Evolutionary conservation across 1,140 invertebrate genomes (phyloP).

Genomic region (Cherax destructor): DNA sequence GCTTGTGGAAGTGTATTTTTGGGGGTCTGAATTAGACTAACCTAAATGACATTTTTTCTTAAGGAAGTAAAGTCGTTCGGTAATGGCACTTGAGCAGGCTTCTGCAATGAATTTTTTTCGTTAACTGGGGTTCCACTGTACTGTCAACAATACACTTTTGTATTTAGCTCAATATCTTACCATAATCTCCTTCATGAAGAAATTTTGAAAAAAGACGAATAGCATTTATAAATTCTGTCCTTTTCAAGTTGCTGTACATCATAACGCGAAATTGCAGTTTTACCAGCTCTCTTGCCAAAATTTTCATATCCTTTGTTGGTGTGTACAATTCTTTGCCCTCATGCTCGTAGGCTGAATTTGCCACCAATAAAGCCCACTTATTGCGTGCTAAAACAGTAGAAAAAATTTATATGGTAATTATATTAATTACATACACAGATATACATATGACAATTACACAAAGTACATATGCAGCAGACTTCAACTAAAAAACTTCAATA

Average conservation of each 20-base stretch:
- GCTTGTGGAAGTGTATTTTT: no score
- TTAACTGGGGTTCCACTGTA: no score
- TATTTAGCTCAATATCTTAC: not conserved
- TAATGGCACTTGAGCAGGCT: no score
- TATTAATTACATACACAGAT: no score
- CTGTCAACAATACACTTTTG: no score
- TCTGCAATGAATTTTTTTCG: no score
- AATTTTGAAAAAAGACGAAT: not conserved
- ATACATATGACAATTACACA: no score
- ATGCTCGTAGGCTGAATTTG: conserved; percentile 10
- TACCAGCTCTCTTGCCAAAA: not conserved
- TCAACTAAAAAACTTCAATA: no score
- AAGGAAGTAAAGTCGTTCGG: no score
- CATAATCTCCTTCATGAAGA: conserved; percentile 33
- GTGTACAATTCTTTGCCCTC: not conserved
- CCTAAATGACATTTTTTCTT: no score
- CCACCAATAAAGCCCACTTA: conserved; percentile 26
- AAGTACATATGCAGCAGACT: no score
- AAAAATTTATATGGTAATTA: not conserved
- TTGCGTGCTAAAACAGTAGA: conserved; percentile 16
- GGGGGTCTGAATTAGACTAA: no score
- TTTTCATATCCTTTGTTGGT: not conserved
- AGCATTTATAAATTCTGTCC: not conserved
- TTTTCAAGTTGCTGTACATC: conserved; percentile 2
- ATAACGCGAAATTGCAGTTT: not conserved